Evolutionary conservation across 1,140 invertebrate genomes (phyloP).

Genomic region (Philotrypesis tridentata): DNA sequence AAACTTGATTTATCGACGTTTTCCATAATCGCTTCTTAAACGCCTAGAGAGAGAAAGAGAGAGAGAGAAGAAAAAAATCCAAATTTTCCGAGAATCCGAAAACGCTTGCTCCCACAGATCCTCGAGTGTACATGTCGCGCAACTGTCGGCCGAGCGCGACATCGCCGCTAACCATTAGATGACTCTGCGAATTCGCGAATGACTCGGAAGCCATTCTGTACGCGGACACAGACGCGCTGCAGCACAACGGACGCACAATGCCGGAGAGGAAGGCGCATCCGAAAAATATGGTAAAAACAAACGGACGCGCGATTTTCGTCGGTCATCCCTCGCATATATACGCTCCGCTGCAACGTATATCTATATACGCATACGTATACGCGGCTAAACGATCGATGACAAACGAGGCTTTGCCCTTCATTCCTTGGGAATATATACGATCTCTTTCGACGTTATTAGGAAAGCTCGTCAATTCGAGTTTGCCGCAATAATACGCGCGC

Average conservation of each 20-base stretch:
- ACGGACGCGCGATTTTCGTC: conserved; percentile 28
- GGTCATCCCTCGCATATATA: conserved; percentile 13
- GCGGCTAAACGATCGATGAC: conserved; percentile 14
- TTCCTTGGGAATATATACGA: conserved; percentile 7
- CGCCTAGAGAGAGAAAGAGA: background rate
- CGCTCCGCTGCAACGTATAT: too few relatives aligned
- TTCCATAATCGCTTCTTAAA: background rate
- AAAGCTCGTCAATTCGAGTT: conserved; percentile 15
- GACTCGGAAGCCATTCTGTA: background rate
- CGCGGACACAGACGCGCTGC: background rate
- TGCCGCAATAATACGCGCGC: background rate
- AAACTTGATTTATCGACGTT: background rate
- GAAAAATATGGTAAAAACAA: background rate
- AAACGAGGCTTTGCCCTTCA: conserved; percentile 10
- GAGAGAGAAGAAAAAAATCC: background rate
- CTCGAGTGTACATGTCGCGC: conserved; percentile 17
- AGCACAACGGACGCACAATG: background rate
- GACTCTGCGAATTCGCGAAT: background rate
- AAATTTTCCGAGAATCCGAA: conserved; percentile 3
- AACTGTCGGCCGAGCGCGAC: background rate
- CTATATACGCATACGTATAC: too few relatives aligned
- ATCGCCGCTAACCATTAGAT: conserved; percentile 17
- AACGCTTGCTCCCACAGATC: background rate
- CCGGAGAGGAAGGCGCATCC: background rate
- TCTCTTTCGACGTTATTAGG: too few relatives aligned